Base-by-base conservation (phyloP, 2,888 invertebrate genomes). In the Meiosimyza decipiens region DNA sequence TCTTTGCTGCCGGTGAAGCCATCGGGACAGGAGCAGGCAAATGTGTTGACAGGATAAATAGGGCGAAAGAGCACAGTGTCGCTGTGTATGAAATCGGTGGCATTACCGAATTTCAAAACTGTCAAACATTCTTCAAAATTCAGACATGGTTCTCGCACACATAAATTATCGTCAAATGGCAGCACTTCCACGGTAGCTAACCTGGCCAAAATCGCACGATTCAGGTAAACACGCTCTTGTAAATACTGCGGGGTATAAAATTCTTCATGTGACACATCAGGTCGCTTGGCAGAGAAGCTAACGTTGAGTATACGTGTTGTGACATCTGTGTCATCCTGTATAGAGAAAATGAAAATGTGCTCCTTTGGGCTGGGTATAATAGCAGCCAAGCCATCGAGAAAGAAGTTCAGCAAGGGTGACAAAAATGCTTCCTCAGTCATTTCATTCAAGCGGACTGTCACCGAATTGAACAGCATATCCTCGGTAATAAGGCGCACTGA, bases 81-180 rank as follows among this genome's bases (percentile, higher is more conserved):
- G 78, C 97, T 97, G 77, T 91, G 90, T 51, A 97, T 93, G 83
- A 98, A 98, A 3, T 93, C 94, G 0, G 95, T 94, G 0, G 97
- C 97, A 84, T 96, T 96, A 1, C 96, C 96, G 81, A 98, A 98
- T 85, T 95, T 95, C 33, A 98, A 89, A 3, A 96, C 94, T 0
- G 97, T 96, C 22, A 95, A 88, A 79, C 98, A 99, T 82, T 95
- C 93, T 83, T 98, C 97, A 83, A 92, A 98, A 87, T 98, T 97
- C 2, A 96, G 89, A 82, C 98, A 99, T 0, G 98, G 98, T 83
- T 99, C 98, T 69, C 95, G 91, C 0, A 98, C 95, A 86, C 98
- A 99, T 0, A 98, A 90, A 87, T 98, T 97, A 85, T 99, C 98
- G 83, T 97, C 97, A 86, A 98, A 98, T 0, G 98, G 97, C 11